phyloP scores from a whole-genome alignment of 2,888 invertebrate species.

The Chymomyza fuscimana region DNA sequence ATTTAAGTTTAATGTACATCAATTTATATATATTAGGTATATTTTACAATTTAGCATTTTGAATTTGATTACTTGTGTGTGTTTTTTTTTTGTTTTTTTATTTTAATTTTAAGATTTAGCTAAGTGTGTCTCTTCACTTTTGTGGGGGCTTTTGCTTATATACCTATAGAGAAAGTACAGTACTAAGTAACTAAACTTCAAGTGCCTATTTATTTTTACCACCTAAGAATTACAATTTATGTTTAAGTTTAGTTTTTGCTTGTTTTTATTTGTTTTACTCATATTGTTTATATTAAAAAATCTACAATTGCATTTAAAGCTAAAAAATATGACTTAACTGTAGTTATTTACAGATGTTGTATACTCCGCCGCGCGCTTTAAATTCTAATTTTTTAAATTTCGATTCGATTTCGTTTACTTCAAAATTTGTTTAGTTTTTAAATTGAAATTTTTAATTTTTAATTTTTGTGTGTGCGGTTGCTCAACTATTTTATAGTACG shows the following conservation, averaged over 20 bases:
- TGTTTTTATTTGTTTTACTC: constrained; percentile 37
- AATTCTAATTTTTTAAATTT: constrained; percentile 31
- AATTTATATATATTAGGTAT: constrained; percentile 40
- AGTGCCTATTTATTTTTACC: constrained; percentile 61
- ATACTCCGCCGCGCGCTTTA: constrained; percentile 10
- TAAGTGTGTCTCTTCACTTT: constrained; percentile 50
- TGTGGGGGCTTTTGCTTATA: constrained; percentile 34
- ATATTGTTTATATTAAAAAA: constrained; percentile 58
- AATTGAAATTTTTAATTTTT: constrained; percentile 17
- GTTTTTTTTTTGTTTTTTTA: constrained; percentile 21
- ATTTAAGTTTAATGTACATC: constrained; percentile 61
- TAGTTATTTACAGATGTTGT: constrained; percentile 73
- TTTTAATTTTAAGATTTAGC: constrained; percentile 65
- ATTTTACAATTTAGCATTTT: constrained; percentile 68
- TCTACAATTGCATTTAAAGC: constrained; percentile 77
- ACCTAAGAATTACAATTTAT: constrained; percentile 66
- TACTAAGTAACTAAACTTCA: constrained; percentile 73
- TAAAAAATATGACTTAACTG: constrained; percentile 79
- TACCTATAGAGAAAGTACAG: constrained; percentile 65
- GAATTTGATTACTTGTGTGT: constrained; percentile 35
- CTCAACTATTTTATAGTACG: constrained; percentile 68
- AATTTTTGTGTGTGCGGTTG: not conserved
- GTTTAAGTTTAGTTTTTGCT: constrained; percentile 37
- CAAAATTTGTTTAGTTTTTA: constrained; percentile 40
- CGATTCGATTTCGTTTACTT: constrained; percentile 36